phyloP scores from a whole-genome alignment of 2,888 invertebrate genomes.

The Oscheius sp. region DNA sequence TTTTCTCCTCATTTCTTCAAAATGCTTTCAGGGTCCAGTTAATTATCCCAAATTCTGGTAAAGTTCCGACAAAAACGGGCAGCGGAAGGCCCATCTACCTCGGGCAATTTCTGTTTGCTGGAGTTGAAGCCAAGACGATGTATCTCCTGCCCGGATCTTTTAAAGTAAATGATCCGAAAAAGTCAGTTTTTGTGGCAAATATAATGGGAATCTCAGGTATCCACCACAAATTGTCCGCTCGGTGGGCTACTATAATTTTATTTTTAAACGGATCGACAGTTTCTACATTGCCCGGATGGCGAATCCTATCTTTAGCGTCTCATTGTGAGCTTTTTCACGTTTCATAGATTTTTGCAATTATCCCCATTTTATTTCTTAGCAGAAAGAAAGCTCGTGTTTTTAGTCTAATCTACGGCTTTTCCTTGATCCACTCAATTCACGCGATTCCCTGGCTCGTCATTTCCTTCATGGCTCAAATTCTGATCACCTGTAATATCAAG shows the following conservation, averaged over 20 bases:
- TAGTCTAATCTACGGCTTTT: neutral
- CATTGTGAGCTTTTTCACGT: constrained; percentile 13
- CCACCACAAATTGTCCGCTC: constrained; percentile 2
- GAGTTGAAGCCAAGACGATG: neutral
- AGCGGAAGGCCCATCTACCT: neutral
- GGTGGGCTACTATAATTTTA: neutral
- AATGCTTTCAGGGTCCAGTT: neutral
- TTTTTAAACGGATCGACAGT: neutral
- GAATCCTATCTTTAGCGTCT: constrained; percentile 8
- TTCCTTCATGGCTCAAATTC: neutral
- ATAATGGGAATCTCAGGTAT: neutral
- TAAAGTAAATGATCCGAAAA: constrained; percentile 10
- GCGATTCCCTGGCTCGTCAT: neutral
- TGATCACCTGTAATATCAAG: neutral
- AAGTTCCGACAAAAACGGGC: neutral
- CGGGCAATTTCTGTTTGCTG: neutral
- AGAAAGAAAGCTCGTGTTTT: neutral
- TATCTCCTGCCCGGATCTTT: constrained; percentile 5
- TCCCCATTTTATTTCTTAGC: too few relatives aligned
- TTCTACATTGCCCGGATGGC: constrained; percentile 10
- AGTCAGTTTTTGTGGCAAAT: neutral
- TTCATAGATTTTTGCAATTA: too few relatives aligned
- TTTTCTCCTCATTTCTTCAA: neutral
- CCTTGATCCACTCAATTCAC: neutral
- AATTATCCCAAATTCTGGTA: neutral